Evolutionary conservation across 1,140 invertebrate species (phyloP), one percentile per base, ranked within the genome.

Genomic region (Tetragnatha versicolor): DNA sequence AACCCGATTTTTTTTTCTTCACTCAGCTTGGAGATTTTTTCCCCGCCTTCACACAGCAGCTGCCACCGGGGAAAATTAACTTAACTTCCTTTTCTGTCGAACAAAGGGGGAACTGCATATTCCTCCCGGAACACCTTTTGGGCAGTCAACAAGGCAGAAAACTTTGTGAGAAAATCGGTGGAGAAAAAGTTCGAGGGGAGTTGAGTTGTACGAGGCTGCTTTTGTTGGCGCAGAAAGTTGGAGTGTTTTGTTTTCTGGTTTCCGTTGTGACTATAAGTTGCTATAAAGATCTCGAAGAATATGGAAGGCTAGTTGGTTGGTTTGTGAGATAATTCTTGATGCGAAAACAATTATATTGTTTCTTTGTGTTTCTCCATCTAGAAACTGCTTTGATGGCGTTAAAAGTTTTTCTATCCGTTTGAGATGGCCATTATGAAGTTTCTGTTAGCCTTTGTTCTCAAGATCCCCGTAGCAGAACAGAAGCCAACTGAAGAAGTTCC

Each of bases 121-220:
- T 63, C 60, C 60, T 63, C 27, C 42, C 42, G 22, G 42, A 63
- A 63, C 60, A 63, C 60, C 60, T 63, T 63, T 63, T 63, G 42
- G 29, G 60, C 37, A 63, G 60, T 45, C 60, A 63, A 63, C 60
- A 63, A 63, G 35, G 35, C 35, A 22, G 37, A 63, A 42, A 60
- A 63, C 20, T 63, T 63, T 25, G 9, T 63, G 33, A 25, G 20
- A 39, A 25, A 0, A 61, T 37, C 22, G 22, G 33, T 14, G 31
- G 35, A 39, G 58, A 42, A 63, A 37, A 63, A 42, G 60, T 39
- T 63, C 42, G n/a, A 31, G 35, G 55, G 35, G 22, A 22, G 55
- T 4, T 31, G 55, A 33, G 55, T 58, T 58, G 10, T 17, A 58
- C 29, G 55, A 58, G 29, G 12, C 17, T 58, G 55, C 55, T 58